Evolutionary conservation across 2,888 invertebrate species (phyloP).

Genomic region (Drosophila tanythrix): DNA sequence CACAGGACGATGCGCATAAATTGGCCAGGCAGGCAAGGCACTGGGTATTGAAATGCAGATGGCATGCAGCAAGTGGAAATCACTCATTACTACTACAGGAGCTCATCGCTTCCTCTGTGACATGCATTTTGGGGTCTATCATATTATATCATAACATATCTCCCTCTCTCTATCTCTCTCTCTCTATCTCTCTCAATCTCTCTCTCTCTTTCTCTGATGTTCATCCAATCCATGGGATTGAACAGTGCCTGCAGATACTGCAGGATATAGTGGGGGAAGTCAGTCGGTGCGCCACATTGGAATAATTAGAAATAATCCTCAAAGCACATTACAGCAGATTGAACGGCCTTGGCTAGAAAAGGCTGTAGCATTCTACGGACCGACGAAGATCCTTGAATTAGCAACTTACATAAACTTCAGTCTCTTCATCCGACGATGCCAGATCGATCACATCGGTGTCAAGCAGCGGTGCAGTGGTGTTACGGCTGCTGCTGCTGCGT

Average conservation of each 20-base stretch:
- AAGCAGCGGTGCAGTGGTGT: background rate
- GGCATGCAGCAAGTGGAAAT: no score
- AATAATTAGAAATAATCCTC: background rate
- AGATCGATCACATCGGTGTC: slow-evolving; percentile 28
- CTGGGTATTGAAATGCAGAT: no score
- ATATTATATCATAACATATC: no score
- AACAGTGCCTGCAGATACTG: background rate
- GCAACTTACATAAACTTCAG: slow-evolving; percentile 3
- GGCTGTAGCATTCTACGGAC: no score
- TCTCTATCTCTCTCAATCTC: no score
- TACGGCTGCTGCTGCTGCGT: background rate
- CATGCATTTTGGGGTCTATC: no score
- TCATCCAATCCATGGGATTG: background rate
- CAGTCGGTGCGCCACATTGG: no score
- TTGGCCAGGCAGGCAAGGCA: no score
- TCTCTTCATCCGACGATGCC: slow-evolving; percentile 56
- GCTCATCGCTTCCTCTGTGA: no score
- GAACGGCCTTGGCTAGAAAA: background rate
- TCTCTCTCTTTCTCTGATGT: background rate
- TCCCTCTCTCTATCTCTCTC: no score
- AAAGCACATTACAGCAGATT: background rate
- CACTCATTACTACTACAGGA: no score
- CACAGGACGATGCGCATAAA: no score
- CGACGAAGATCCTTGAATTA: background rate
- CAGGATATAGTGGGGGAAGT: background rate